Base-by-base conservation (phyloP, 2,797 vertebrate species). In the Acipenser transmontanus region DNA sequence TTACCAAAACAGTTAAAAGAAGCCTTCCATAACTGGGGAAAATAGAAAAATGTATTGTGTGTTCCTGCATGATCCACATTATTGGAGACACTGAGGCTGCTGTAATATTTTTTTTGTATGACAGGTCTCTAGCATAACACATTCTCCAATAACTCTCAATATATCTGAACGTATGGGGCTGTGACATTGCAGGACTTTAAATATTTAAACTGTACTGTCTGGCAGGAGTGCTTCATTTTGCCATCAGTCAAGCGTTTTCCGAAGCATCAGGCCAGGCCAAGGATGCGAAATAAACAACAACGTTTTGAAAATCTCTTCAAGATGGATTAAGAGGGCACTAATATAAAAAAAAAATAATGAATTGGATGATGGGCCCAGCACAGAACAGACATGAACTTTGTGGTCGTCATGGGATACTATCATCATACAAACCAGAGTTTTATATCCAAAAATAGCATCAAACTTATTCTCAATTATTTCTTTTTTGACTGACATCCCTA, bases 131-230 rank as follows among this genome's bases (percentile, higher is more conserved):
- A 87, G 88, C 87, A 84, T 82, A 85, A 87, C 81, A 83, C 84
- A 85, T 85, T 89, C 85, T 87, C 86, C 84, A 90, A 93, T 90
- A 83, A 87, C 20, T 34, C 20, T 34, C 20, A 34, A 34, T 34
- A 34, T 34, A 34, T 34, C 20, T 61, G 17, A 17, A 61, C 20
- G 7, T 61, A 85, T 76, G 81, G 76, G 50, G 66, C 69, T 72
- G 71, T 89, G 86, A 88, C 88, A 86, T 65, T 72, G 76, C 48
- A 67, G 76, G 79, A 74, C 80, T 85, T 80, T 87, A 82, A 85
- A 89, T 91, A 91, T 90, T 90, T 78, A 90, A 85, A 91, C 90
- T 88, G 86, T 88, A 88, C 82, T 74, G 77, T 7, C 71, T 69
- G 64, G 76, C 74, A 71, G 65, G 76, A 51, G 71, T 48, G 67